Evolutionary conservation across 2,888 invertebrate genomes (phyloP).

Genomic region (Drosophila birchii): DNA sequence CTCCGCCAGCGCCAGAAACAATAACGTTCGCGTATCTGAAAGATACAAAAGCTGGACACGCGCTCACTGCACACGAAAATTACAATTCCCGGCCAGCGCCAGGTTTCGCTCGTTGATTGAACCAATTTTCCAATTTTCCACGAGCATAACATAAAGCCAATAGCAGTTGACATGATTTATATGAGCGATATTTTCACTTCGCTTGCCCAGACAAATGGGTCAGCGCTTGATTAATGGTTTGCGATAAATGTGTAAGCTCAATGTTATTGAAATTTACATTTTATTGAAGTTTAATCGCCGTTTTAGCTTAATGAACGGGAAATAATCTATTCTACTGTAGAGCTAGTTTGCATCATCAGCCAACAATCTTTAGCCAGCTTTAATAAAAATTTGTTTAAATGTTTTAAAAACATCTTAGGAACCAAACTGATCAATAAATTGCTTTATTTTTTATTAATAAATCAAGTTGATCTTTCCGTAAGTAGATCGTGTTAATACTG

Average conservation of each 20-base stretch:
- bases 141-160: conserved; percentile 25
- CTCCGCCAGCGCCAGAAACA: conserved; percentile 33
- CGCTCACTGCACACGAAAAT: conserved; percentile 51
- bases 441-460: neutral
- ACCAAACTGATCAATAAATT: neutral
- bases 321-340: neutral
- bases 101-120: conserved; percentile 35
- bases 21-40: conserved; percentile 32
- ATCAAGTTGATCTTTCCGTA: neutral
- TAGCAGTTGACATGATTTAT: conserved; percentile 63
- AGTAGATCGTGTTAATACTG: neutral
- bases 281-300: conserved; percentile 5
- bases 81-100: conserved; percentile 12
- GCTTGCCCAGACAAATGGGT: conserved; percentile 43
- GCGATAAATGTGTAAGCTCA: conserved; percentile 18
- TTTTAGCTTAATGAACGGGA: conserved; percentile 3
- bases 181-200: conserved; percentile 44
- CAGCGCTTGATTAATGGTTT: conserved; percentile 50
- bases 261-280: conserved; percentile 9
- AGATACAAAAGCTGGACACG: conserved; percentile 62
- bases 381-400: neutral
- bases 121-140: conserved; percentile 47
- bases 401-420: neutral
- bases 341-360: neutral
- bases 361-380: neutral